Evolutionary conservation across 1,140 invertebrate species (phyloP).

Genomic region (Polypedilum pembai): DNA sequence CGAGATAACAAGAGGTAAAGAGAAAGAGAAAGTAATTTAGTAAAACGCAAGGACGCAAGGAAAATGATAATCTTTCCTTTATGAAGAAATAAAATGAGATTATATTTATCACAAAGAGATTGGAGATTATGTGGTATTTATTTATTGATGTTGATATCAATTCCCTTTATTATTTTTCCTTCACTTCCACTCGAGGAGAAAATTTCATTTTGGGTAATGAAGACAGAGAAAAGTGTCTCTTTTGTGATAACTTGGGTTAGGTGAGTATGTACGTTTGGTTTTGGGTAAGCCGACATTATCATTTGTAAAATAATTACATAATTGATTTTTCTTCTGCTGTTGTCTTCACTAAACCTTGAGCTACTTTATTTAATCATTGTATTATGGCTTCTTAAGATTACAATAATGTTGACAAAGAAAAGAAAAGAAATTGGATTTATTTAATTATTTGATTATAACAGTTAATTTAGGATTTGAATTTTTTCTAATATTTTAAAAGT

Average conservation of each 20-base stretch:
- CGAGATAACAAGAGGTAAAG: neutral
- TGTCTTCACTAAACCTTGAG: too few relatives aligned
- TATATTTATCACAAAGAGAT: conserved; percentile 28
- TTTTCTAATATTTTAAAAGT: too few relatives aligned
- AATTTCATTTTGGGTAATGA: conserved; percentile 13
- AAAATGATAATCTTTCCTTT: conserved; percentile 23
- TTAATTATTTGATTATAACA: too few relatives aligned
- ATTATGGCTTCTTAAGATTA: too few relatives aligned
- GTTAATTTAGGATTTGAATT: too few relatives aligned
- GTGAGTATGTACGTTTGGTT: neutral
- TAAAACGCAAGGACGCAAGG: neutral
- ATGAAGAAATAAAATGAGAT: conserved; percentile 3
- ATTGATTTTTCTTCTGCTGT: conserved; percentile 1
- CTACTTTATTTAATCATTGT: too few relatives aligned
- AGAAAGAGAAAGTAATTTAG: neutral
- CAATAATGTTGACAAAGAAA: too few relatives aligned
- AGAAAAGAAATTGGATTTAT: too few relatives aligned
- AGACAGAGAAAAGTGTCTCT: conserved; percentile 16
- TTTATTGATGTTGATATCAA: conserved; percentile 28
- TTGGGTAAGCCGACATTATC: conserved; percentile 4
- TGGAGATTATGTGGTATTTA: conserved; percentile 27
- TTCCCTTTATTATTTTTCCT: conserved; percentile 1
- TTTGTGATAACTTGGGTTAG: neutral
- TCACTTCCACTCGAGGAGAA: neutral
- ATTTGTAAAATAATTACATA: conserved; percentile 10